phyloP scores from a whole-genome alignment of 1,140 invertebrate genomes.

The Eueides isabella region DNA sequence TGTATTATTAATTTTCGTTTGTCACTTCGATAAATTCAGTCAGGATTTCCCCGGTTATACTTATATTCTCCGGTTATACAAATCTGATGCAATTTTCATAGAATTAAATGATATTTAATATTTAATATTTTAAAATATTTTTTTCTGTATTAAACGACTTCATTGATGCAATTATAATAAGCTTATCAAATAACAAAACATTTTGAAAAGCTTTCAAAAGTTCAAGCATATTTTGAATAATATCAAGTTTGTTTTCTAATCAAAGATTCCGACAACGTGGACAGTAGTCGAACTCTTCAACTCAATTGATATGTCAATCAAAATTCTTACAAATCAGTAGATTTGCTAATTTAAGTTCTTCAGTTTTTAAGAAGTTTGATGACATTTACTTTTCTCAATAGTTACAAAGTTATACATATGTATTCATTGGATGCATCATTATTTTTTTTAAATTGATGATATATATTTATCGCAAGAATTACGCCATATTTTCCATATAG shows the following conservation, averaged over 20 bases:
- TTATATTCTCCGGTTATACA: too few species aligned
- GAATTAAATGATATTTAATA: not conserved
- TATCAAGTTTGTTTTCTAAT: not conserved
- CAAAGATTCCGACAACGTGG: not conserved
- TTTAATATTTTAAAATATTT: not conserved
- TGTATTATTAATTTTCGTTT: not conserved
- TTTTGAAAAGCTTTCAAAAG: not conserved
- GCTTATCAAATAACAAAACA: too few species aligned
- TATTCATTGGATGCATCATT: too few species aligned
- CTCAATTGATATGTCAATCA: constrained; percentile 34
- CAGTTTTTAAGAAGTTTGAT: not conserved
- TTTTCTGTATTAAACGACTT: too few species aligned
- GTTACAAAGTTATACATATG: not conserved
- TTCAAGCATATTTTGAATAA: constrained; percentile 4
- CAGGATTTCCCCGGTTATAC: not conserved
- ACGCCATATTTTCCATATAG: too few species aligned
- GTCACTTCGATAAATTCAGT: not conserved
- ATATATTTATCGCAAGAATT: too few species aligned
- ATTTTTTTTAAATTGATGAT: too few species aligned
- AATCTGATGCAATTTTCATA: not conserved
- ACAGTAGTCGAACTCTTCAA: constrained; percentile 14
- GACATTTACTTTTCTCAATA: not conserved
- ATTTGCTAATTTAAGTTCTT: constrained; percentile 1
- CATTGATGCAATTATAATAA: too few species aligned
- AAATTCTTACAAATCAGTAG: not conserved